A percentile compares a stretch with the other conserved stretches of the same genome.
Evolutionary conservation across 2,888 invertebrate genomes (phyloP).

Genomic region (Escarpia spicata): DNA sequence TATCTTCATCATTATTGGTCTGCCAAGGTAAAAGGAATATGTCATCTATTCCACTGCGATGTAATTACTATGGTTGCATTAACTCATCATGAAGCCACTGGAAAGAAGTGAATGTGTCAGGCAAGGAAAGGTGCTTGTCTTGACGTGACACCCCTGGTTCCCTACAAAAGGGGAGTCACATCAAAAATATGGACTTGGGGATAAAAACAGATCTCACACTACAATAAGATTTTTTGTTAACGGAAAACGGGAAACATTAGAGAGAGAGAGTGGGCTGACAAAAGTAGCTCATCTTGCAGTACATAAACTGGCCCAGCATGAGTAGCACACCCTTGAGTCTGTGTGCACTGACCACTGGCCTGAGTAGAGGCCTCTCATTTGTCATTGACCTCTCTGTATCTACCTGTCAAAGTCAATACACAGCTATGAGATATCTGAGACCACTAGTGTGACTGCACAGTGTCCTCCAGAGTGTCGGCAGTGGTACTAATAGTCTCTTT

Average conservation of each 20-base stretch:
- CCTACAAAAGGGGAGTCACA: background rate
- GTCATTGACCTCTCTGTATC: background rate
- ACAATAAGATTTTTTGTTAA: too few relatives aligned
- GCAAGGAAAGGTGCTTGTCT: background rate
- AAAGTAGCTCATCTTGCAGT: background rate
- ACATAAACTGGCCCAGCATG: background rate
- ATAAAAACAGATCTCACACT: too few relatives aligned
- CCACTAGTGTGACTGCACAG: too few relatives aligned
- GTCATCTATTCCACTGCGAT: background rate
- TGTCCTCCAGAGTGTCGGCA: background rate
- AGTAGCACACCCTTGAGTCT: background rate
- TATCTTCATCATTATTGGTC: background rate
- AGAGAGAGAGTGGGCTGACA: background rate
- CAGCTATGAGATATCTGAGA: background rate
- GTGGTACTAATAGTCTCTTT: background rate
- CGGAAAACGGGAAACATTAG: too few relatives aligned
- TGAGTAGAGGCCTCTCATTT: background rate
- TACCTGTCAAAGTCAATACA: background rate
- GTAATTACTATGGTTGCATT: background rate
- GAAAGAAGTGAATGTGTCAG: too few relatives aligned
- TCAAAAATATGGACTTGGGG: too few relatives aligned
- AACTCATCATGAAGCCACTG: too few relatives aligned
- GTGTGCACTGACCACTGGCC: background rate
- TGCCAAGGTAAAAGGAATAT: background rate
- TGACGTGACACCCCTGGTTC: background rate